Conservation (phyloP, 2,888 invertebrate species). For the Epinotia demarniana region DNA sequence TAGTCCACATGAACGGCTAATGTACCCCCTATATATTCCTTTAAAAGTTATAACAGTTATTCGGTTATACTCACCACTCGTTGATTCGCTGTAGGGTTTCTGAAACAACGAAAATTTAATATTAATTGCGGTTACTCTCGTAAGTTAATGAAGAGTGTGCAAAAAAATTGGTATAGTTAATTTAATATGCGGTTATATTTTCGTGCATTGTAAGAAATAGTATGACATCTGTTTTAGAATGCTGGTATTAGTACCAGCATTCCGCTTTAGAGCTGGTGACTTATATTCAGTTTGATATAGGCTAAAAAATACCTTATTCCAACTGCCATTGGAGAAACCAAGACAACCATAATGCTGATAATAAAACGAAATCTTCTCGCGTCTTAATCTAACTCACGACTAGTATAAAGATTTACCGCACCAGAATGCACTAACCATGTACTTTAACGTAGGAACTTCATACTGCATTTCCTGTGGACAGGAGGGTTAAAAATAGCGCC, state of each 20-base stretch:
- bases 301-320: too few species aligned
- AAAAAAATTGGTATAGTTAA: too few species aligned
- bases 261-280: too few species aligned
- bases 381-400: slow-evolving; percentile 9
- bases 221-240: too few species aligned
- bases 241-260: too few species aligned
- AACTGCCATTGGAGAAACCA: background rate
- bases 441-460: background rate
- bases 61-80: slow-evolving; percentile 17
- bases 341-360: background rate
- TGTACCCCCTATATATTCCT: too few species aligned
- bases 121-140: background rate
- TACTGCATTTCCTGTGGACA: slow-evolving; percentile 4
- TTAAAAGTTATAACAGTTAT: background rate
- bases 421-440: background rate
- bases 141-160: too few species aligned
- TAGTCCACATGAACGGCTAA: too few species aligned
- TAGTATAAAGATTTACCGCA: background rate
- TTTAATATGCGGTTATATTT: too few species aligned
- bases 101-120: slow-evolving; percentile 12
- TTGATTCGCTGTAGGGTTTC: background rate
- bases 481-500: slow-evolving; percentile 2
- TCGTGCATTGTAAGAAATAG: too few species aligned
- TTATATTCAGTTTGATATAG: too few species aligned
- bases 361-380: background rate